These are phyloP conservation scores for Leptopilina syphax DNA, from an alignment of 2,888 invertebrate genomes.

Conservation along the genomic window DNA sequence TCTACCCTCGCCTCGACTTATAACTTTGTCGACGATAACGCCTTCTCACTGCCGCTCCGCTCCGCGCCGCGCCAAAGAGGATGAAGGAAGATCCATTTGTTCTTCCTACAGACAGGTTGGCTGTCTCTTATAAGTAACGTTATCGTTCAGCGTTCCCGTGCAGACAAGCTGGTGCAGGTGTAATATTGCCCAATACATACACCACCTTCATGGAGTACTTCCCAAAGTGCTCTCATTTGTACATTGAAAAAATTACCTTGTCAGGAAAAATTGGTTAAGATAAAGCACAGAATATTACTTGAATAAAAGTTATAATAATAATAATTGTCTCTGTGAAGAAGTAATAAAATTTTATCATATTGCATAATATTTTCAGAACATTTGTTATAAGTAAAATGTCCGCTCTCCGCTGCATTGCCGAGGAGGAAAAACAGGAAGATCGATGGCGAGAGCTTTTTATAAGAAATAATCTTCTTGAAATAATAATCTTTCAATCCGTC, in stretches of 20 bases:
- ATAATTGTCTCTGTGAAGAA: too few relatives aligned
- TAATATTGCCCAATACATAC: conserved; percentile 33
- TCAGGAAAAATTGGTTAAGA: conserved; percentile 12
- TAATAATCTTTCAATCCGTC: conserved; percentile 2
- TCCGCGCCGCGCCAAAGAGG: conserved; percentile 24
- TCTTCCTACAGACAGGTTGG: conserved; percentile 29
- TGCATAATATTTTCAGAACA: too few relatives aligned
- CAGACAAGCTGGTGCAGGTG: conserved; percentile 29
- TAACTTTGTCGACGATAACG: conserved; percentile 43
- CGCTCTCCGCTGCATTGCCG: background rate
- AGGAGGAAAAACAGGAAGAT: background rate
- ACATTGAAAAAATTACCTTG: conserved; percentile 20
- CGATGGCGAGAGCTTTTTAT: background rate
- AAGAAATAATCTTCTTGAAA: background rate
- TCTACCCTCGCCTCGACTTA: background rate
- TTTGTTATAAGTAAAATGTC: background rate
- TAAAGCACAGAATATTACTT: background rate
- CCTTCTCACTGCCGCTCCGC: background rate
- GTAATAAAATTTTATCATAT: too few relatives aligned
- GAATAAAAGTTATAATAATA: background rate
- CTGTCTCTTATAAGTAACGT: conserved; percentile 44
- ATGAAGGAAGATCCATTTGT: conserved; percentile 44
- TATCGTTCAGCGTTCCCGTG: conserved; percentile 39
- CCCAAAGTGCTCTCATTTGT: conserved; percentile 34
- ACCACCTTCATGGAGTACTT: conserved; percentile 1